A percentile compares a stretch with the other conserved stretches of the same genome.
phyloP scores from a whole-genome alignment of 2,113 vertebrate genomes.

The Pollimyrus isidori region DNA sequence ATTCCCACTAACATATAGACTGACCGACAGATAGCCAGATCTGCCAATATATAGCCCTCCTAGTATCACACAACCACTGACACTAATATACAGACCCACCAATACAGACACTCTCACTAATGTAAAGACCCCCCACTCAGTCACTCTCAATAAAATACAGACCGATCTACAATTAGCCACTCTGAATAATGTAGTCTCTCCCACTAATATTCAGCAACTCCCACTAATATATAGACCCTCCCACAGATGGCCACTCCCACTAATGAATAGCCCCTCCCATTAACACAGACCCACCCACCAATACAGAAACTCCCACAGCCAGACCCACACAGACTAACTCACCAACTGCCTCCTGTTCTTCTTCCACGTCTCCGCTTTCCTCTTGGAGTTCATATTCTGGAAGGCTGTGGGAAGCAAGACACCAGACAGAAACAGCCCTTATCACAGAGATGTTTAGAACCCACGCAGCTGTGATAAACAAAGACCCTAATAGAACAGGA shows the following conservation, averaged over 20 bases:
- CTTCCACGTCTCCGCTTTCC: conserved; percentile 99
- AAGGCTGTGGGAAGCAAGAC: conserved; percentile 65
- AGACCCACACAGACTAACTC: conserved; percentile 35
- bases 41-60: neutral
- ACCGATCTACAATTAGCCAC: neutral
- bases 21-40: neutral
- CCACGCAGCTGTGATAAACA: neutral
- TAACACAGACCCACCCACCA: neutral
- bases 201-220: neutral
- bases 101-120: neutral
- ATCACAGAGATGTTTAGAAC: neutral
- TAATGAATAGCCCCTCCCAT: neutral
- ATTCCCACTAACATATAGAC: neutral
- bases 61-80: neutral
- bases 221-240: neutral
- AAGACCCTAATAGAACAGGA: neutral
- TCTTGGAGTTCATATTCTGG: conserved; percentile 99
- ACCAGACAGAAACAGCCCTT: neutral
- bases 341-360: conserved; percentile 95
- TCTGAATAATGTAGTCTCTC: neutral
- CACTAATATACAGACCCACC: neutral
- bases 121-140: neutral
- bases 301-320: neutral
- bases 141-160: neutral
- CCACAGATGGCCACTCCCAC: neutral